These are phyloP conservation scores for Condylura cristata DNA, from an alignment of 2,113 vertebrate species.

Conservation along the genomic window DNA sequence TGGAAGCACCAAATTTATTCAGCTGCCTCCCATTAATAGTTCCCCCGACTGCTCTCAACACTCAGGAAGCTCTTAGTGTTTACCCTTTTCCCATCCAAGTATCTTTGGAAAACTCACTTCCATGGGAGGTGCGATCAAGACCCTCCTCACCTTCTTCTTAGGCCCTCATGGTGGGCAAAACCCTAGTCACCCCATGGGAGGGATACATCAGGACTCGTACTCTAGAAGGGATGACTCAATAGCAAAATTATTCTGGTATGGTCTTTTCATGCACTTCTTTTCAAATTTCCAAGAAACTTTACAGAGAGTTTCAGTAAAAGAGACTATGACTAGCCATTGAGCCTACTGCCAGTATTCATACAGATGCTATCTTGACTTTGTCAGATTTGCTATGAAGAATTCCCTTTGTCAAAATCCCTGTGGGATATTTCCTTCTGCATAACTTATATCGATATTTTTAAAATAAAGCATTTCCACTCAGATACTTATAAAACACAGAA, in stretches of 20 bases:
- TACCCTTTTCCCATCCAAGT: not conserved
- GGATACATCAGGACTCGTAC: accelerated
- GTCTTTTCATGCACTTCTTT: not conserved
- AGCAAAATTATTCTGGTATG: not conserved
- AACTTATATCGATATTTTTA: not conserved
- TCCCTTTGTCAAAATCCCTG: not conserved
- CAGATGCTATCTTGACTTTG: not conserved
- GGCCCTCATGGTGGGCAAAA: accelerated
- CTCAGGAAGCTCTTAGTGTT: not conserved
- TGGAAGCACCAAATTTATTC: not conserved
- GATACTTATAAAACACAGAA: not conserved
- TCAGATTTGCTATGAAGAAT: not conserved
- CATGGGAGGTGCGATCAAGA: accelerated
- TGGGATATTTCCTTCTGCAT: not conserved
- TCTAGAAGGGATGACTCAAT: not conserved
- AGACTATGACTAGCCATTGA: not conserved
- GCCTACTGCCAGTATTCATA: not conserved
- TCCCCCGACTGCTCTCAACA: not conserved
- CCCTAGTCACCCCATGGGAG: no score
- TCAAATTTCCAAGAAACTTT: not conserved
- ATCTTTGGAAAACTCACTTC: not conserved
- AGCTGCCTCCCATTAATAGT: not conserved
- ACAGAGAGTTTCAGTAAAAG: not conserved
- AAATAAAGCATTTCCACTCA: not conserved
- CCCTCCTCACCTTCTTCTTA: no score